phyloP scores from a whole-genome alignment of 2,888 invertebrate species.

The Dicycla oo region DNA sequence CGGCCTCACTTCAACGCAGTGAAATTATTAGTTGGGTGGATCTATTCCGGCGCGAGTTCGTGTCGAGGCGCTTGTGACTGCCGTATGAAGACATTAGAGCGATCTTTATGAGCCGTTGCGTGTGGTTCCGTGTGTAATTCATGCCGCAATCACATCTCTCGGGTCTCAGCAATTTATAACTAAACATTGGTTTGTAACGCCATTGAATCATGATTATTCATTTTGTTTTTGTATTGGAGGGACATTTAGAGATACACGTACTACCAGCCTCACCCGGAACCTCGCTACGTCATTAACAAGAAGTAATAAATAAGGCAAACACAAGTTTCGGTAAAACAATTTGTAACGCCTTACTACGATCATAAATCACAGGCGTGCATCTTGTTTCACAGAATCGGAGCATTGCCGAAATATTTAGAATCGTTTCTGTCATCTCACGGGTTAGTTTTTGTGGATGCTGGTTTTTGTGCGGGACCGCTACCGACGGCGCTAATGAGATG shows the following conservation, averaged over 20 bases:
- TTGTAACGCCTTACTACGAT: conserved; percentile 83
- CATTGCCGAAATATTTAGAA: conserved; percentile 88
- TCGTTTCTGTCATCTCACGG: conserved; percentile 86
- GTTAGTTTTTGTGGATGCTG: conserved; percentile 76
- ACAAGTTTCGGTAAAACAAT: conserved; percentile 81
- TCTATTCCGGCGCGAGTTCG: conserved; percentile 78
- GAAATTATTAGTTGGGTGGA: conserved; percentile 86
- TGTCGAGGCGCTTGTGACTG: conserved; percentile 77
- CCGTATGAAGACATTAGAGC: conserved; percentile 88
- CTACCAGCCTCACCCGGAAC: conserved; percentile 51
- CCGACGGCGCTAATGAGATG: conserved; percentile 84
- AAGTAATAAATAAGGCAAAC: conserved; percentile 78
- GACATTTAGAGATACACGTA: conserved; percentile 53
- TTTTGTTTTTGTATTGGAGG: conserved; percentile 69
- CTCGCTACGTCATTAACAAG: conserved; percentile 69
- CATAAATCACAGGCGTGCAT: conserved; percentile 85
- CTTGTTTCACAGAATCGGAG: conserved; percentile 85
- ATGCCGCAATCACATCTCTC: conserved; percentile 81
- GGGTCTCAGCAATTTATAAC: conserved; percentile 81
- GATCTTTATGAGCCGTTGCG: conserved; percentile 86
- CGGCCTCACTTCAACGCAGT: conserved; percentile 73
- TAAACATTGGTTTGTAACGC: conserved; percentile 74
- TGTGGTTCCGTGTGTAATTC: conserved; percentile 83
- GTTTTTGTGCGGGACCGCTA: conserved; percentile 78
- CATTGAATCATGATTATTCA: conserved; percentile 72